Percentiles rank a stretch among this genome's conserved stretches.
These are phyloP conservation scores for Orycteropus afer DNA, from an alignment of 2,113 vertebrate species.

Conservation along the genomic window DNA sequence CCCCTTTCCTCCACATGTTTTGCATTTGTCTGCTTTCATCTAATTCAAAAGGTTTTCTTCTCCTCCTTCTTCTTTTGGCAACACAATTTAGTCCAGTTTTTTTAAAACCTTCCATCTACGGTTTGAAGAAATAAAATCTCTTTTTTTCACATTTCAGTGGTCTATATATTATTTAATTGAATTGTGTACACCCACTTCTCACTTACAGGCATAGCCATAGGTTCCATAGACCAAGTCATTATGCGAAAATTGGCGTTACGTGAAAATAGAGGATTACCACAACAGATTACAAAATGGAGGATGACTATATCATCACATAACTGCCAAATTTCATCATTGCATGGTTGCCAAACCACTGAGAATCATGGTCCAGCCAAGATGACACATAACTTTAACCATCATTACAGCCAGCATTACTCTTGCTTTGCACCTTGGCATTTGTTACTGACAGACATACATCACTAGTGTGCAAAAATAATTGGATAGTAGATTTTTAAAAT, in stretches of 20 bases:
- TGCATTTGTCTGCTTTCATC: background rate
- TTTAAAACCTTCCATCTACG: conserved; percentile 11
- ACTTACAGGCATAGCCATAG: background rate
- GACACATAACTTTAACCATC: background rate
- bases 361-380: background rate
- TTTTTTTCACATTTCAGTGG: background rate
- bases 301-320: background rate
- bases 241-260: background rate
- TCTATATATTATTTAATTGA: conserved; percentile 35
- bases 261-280: background rate
- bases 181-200: background rate
- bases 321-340: background rate
- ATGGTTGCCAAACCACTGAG: background rate
- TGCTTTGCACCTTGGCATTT: background rate
- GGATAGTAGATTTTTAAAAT: background rate
- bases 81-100: background rate
- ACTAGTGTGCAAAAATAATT: no score
- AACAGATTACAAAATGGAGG: background rate
- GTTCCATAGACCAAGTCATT: background rate
- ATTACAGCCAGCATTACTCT: background rate
- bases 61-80: background rate
- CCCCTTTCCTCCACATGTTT: background rate
- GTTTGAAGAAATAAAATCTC: conserved; percentile 40
- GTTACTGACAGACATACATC: background rate
- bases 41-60: background rate